A percentile compares a stretch with the other conserved stretches of the same genome.
Conservation (phyloP, 2,888 invertebrate genomes). For the Athalia rosae region DNA sequence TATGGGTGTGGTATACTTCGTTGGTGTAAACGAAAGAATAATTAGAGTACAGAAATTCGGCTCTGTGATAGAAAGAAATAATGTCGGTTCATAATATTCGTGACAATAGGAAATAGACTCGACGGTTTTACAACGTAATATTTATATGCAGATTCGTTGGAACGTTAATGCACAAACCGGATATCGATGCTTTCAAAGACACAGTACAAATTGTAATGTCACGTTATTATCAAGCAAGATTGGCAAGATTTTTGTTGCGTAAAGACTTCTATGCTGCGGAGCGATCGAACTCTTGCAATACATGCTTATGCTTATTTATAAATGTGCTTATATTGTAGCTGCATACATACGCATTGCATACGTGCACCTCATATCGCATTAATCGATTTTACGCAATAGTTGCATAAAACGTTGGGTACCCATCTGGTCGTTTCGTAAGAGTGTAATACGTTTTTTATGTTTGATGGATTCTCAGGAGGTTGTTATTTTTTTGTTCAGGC, state of each 20-base stretch:
- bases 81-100: too few species aligned
- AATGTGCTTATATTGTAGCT: background rate
- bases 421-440: too few species aligned
- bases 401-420: background rate
- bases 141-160: too few species aligned
- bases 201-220: too few species aligned
- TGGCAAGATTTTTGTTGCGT: constrained; percentile 1
- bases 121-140: too few species aligned
- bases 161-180: too few species aligned
- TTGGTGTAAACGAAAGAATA: background rate
- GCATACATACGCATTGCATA: background rate
- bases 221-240: too few species aligned
- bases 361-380: background rate
- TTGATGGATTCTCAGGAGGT: background rate
- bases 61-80: background rate
- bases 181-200: too few species aligned
- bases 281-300: too few species aligned
- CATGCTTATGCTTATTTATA: background rate
- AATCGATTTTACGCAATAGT: background rate
- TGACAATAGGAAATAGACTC: too few species aligned
- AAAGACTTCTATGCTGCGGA: background rate
- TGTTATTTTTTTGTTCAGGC: constrained; percentile 70
- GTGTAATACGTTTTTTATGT: background rate
- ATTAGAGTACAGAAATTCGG: background rate
- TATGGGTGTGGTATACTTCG: background rate